These are phyloP conservation scores for Turnix velox DNA, from an alignment of 2,113 vertebrate species.

Conservation along the genomic window DNA sequence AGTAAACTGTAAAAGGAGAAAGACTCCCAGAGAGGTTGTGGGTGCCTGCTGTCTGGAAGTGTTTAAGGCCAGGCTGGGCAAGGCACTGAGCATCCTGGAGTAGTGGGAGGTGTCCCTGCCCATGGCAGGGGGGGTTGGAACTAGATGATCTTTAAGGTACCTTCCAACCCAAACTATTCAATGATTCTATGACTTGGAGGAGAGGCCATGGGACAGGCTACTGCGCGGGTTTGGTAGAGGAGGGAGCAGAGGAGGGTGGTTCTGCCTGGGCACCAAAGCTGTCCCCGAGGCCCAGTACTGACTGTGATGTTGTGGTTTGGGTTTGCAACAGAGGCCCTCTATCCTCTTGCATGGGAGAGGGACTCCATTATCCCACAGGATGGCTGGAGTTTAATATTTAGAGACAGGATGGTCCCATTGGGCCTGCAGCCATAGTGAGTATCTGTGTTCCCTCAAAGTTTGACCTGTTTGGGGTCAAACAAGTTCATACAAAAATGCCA, in stretches of 20 bases:
- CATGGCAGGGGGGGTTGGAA: no score
- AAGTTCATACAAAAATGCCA: neutral
- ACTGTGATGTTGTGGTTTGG: neutral
- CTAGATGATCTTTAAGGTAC: no score
- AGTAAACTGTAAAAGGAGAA: neutral
- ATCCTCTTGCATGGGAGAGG: neutral
- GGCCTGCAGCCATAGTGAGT: accelerated
- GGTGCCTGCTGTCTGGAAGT: no score
- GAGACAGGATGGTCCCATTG: neutral
- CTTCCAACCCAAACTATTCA: no score
- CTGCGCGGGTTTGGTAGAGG: no score
- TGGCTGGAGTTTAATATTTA: neutral
- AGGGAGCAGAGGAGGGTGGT: neutral
- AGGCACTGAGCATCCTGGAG: no score
- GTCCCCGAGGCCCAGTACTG: neutral
- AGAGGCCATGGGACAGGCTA: accelerated
- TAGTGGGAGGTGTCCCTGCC: no score
- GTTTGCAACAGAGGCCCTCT: neutral
- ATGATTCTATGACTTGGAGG: no score
- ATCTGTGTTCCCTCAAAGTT: neutral
- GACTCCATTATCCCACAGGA: accelerated
- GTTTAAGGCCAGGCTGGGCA: no score
- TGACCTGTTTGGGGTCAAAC: neutral
- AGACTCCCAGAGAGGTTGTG: no score
- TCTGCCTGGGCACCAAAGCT: neutral